Percentiles rank a stretch among this genome's conserved stretches.
These are phyloP conservation scores for Pseudolaguvia tuberculata DNA, from an alignment of 2,113 vertebrate species.

Conservation along the genomic window DNA sequence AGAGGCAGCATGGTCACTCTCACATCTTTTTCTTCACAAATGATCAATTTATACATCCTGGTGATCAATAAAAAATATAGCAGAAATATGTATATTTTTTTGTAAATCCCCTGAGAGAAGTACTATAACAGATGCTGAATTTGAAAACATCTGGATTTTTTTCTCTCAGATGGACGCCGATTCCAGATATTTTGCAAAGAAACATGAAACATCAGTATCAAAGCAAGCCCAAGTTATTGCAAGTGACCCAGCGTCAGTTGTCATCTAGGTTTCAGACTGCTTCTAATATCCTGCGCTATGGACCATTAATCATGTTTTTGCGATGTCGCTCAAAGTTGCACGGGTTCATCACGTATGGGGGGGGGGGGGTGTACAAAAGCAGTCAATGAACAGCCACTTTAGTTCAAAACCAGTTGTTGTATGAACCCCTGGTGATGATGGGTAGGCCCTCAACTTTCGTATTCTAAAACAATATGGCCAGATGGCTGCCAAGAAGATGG, in stretches of 20 bases:
- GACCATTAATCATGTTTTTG: conserved; percentile 70
- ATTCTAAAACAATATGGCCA: conserved; percentile 65
- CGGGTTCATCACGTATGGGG: conserved; percentile 53
- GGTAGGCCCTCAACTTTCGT: conserved; percentile 50
- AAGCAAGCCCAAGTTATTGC: conserved; percentile 39
- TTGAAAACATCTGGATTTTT: conserved; percentile 35
- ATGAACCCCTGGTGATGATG: conserved; percentile 53
- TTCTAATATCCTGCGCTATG: conserved; percentile 60
- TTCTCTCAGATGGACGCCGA: conserved; percentile 12
- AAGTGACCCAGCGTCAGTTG: conserved; percentile 51
- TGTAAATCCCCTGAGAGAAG: neutral
- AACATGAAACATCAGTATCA: conserved; percentile 41
- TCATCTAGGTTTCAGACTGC: conserved; percentile 52
- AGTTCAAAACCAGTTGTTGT: conserved; percentile 52
- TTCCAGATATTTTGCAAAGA: conserved; percentile 37
- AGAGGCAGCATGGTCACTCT: conserved; percentile 30
- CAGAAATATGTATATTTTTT: neutral
- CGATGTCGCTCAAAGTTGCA: conserved; percentile 50
- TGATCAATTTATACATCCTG: neutral
- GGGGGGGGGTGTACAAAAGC: conserved; percentile 35
- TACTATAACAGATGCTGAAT: conserved; percentile 36
- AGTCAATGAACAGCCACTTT: conserved; percentile 51
- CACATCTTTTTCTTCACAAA: conserved; percentile 20
- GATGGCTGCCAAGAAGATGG: conserved; percentile 75
- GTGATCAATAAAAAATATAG: neutral